Evolutionary conservation across 2,113 vertebrate genomes (phyloP), one percentile per base, ranked within the genome.

Genomic region (Clarias magur): DNA sequence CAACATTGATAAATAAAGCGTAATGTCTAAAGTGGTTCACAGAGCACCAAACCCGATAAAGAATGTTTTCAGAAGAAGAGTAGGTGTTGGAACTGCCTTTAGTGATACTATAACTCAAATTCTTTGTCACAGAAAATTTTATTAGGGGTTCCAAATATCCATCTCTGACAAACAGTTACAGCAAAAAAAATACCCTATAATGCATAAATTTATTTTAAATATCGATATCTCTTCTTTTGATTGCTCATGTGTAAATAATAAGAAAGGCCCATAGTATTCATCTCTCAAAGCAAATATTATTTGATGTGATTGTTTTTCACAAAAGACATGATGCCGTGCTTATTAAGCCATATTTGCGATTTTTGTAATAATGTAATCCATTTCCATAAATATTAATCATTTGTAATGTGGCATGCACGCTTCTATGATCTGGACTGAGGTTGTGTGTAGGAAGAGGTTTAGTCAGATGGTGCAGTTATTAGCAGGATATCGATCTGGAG

Each of bases 401-500:
- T 25, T 59, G 21, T 48, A 67, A 85, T 48, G 21, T 60, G 54
- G 68, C 19, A 25, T 59, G 19, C 30, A n/a, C 4, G 13, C 4
- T 76, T 19, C 25, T 63, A 38, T 54, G 42, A 34, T 60, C 25
- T 56, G 72, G 56, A 53, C 34, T 73, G 72, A 65, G 63, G 34
- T 42, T 21, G 72, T 88, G 38, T 87, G 34, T 62, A 87, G 85
- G 59, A 85, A 89, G 82, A 65, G 80, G 53, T 79, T 59, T 15
- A 60, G 48, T 76, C 73, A 68, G 38, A 34, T 63, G 56, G 76
- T 73, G 87, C 30, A 87, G 84, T 82, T 85, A 86, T 91, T 88
- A 92, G 79, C 81, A 90, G 57, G 80, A 80, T 87, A 91, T 91
- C 25, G 90, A 91, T 91, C 85, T 87, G 57, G 34, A 62, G 27